These are phyloP conservation scores for Exephanes ischioxanthus DNA, from an alignment of 2,888 invertebrate species.

Conservation along the genomic window DNA sequence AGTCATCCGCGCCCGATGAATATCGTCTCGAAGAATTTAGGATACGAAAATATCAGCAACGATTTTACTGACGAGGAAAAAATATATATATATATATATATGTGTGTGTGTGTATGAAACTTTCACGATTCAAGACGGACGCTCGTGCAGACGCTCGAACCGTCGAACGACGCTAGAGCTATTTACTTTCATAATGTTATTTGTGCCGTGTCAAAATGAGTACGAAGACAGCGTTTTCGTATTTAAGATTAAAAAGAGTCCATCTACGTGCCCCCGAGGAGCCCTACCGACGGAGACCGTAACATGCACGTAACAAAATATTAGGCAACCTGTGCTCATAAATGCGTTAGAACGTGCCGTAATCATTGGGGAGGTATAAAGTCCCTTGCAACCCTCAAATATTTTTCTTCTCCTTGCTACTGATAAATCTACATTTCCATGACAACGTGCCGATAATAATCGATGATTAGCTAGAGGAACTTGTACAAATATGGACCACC, in stretches of 20 bases:
- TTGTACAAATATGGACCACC: slow-evolving; percentile 50
- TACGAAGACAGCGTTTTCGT: slow-evolving; percentile 18
- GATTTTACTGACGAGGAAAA: slow-evolving; percentile 25
- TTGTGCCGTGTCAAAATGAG: slow-evolving; percentile 50
- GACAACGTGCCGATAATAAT: slow-evolving; percentile 42
- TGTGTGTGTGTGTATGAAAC: neutral
- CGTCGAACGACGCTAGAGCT: neutral
- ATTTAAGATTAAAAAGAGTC: slow-evolving; percentile 17
- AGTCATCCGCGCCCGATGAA: slow-evolving; percentile 9
- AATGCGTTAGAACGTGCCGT: slow-evolving; percentile 55
- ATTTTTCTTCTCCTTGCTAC: slow-evolving; percentile 7
- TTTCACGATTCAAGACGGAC: slow-evolving; percentile 13
- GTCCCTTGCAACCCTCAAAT: slow-evolving; percentile 23
- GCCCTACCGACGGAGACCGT: neutral
- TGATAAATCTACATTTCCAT: slow-evolving; percentile 34
- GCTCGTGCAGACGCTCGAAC: neutral
- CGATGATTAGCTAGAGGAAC: slow-evolving; percentile 61
- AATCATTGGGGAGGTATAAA: slow-evolving; percentile 12
- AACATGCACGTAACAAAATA: slow-evolving; percentile 40
- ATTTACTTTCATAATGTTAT: slow-evolving; percentile 44
- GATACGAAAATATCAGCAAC: slow-evolving; percentile 32
- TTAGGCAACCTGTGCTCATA: slow-evolving; percentile 56
- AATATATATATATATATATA: neutral
- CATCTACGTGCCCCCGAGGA: slow-evolving; percentile 7
- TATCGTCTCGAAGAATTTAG: slow-evolving; percentile 12